Evolutionary conservation across 2,113 vertebrate species (phyloP).

Genomic region (Gymnorhina tibicen): DNA sequence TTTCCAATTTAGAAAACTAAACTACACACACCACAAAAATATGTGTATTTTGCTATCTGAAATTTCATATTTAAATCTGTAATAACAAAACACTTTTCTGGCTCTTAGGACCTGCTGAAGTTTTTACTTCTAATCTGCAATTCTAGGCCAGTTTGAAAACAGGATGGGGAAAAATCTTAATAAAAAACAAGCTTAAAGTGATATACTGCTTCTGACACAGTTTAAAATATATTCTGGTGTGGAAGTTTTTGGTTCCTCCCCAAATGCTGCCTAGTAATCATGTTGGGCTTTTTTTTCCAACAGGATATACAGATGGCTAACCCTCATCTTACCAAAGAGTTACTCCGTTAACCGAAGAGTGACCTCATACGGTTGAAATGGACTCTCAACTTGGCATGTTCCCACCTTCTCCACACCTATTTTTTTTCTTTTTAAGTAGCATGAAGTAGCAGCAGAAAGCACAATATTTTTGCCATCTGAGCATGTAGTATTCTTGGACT

Average conservation of each 20-base stretch:
- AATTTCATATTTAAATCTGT: slow-evolving; percentile 52
- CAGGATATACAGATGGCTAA: neutral
- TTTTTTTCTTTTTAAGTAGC: slow-evolving; percentile 27
- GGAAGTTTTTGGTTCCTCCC: neutral
- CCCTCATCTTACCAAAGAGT: neutral
- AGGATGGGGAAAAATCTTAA: neutral
- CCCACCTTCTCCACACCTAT: slow-evolving; percentile 7
- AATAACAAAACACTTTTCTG: slow-evolving; percentile 24
- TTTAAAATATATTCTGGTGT: neutral
- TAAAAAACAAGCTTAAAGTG: neutral
- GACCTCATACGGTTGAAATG: slow-evolving; percentile 20
- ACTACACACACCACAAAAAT: neutral
- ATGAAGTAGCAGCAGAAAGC: slow-evolving; percentile 53
- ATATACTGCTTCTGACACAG: neutral
- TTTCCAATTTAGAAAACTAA: slow-evolving; percentile 73
- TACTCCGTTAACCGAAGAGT: slow-evolving; percentile 45
- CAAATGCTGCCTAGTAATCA: neutral
- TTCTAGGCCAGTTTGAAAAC: neutral
- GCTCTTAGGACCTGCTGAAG: neutral
- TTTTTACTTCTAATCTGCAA: neutral
- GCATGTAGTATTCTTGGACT: slow-evolving; percentile 55
- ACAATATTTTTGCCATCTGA: slow-evolving; percentile 65
- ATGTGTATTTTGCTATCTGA: slow-evolving; percentile 54
- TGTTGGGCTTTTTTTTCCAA: neutral
- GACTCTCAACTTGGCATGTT: slow-evolving; percentile 37